Evolutionary conservation across 2,888 invertebrate species (phyloP).

Genomic region (Harpalus rubripes): DNA sequence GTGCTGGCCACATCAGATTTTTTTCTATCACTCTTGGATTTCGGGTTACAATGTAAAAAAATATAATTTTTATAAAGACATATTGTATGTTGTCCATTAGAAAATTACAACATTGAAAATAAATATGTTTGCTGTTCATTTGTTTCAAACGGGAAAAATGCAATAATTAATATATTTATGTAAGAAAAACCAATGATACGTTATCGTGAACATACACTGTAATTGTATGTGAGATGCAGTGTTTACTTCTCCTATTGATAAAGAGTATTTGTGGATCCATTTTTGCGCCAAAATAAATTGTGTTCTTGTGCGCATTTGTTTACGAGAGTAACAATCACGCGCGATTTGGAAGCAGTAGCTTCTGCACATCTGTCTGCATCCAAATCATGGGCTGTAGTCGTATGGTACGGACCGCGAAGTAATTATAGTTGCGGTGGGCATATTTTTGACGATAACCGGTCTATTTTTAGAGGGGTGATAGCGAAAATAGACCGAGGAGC

Average conservation of each 20-base stretch:
- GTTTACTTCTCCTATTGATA: not conserved
- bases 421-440: slow-evolving; percentile 63
- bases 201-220: no score
- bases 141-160: no score
- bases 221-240: not conserved
- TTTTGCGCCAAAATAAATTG: slow-evolving; percentile 7
- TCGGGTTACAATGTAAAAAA: no score
- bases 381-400: slow-evolving; percentile 34
- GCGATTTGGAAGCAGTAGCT: not conserved
- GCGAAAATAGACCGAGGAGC: slow-evolving; percentile 61
- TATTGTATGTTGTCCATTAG: no score
- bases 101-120: no score
- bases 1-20: no score
- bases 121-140: no score
- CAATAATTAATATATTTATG: no score
- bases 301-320: slow-evolving; percentile 9
- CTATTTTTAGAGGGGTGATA: slow-evolving; percentile 65
- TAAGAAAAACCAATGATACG: no score
- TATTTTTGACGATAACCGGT: slow-evolving; percentile 65
- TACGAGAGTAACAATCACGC: slow-evolving; percentile 23
- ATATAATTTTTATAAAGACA: no score
- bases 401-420: slow-evolving; percentile 13
- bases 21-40: no score
- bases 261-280: not conserved
- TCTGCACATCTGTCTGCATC: slow-evolving; percentile 28